These are phyloP conservation scores for Lontra canadensis DNA, from an alignment of 2,113 vertebrate genomes.

Conservation along the genomic window DNA sequence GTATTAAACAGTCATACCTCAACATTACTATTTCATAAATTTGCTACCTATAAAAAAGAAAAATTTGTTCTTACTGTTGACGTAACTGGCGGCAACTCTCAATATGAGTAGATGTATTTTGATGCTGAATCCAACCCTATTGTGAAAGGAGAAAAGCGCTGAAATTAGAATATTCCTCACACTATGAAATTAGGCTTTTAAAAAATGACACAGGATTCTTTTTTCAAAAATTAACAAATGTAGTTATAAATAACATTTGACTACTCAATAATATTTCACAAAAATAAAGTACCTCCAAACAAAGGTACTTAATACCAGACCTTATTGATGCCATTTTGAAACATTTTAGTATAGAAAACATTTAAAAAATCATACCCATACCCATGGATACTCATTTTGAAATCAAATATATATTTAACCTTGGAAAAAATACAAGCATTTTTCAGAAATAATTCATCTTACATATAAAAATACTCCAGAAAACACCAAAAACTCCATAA, in stretches of 20 bases:
- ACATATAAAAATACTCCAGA: slow-evolving; percentile 33
- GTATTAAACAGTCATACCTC: not conserved
- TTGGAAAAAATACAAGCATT: slow-evolving; percentile 52
- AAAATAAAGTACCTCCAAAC: slow-evolving; percentile 56
- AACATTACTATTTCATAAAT: slow-evolving; percentile 52
- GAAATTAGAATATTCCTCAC: slow-evolving; percentile 69
- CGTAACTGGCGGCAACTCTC: slow-evolving; percentile 90
- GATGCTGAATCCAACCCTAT: slow-evolving; percentile 95
- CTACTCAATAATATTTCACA: slow-evolving; percentile 47
- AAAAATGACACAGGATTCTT: not conserved
- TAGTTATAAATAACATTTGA: slow-evolving; percentile 36
- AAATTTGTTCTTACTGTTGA: slow-evolving; percentile 86
- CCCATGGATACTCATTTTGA: slow-evolving; percentile 15
- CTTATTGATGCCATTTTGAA: not conserved
- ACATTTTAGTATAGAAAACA: slow-evolving; percentile 8
- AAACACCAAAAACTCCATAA: slow-evolving; percentile 49
- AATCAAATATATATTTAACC: slow-evolving; percentile 36
- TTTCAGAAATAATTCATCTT: slow-evolving; percentile 41
- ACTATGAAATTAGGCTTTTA: slow-evolving; percentile 32
- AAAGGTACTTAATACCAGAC: slow-evolving; percentile 11
- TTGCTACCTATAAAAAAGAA: slow-evolving; percentile 44
- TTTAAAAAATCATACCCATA: slow-evolving; percentile 30
- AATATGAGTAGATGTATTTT: slow-evolving; percentile 91
- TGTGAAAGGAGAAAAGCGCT: slow-evolving; percentile 67
- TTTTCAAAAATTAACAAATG: slow-evolving; percentile 39